phyloP scores from a whole-genome alignment of 30 jellyfish, hydroid and myxozoan genomes.

The Hydractinia echinata region DNA sequence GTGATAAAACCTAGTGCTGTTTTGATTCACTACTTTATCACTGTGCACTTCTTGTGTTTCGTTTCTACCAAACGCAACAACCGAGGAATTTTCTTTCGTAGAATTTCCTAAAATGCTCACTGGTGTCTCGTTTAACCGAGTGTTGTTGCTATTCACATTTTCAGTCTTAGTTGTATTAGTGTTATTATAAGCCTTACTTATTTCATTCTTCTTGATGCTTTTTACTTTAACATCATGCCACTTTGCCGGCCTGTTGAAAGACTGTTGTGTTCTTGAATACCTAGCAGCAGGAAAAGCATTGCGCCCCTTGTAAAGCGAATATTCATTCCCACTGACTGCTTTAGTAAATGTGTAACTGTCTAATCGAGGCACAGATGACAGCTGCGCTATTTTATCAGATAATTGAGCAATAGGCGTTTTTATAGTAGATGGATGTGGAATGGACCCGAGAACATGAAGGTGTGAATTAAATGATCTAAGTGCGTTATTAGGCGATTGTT shows the following conservation, averaged over 20 bases:
- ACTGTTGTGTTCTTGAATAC: background rate
- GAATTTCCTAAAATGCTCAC: background rate
- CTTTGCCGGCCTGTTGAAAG: background rate
- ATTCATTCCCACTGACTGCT: background rate
- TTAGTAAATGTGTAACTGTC: background rate
- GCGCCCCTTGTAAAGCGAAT: background rate
- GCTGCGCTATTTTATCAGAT: conserved; percentile 12
- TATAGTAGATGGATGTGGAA: background rate
- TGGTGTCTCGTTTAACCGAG: background rate
- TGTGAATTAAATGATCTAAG: background rate
- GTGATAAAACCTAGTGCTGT: background rate
- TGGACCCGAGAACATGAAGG: background rate
- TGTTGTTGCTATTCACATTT: background rate
- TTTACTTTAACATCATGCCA: background rate
- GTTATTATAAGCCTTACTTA: background rate
- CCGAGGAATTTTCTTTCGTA: background rate
- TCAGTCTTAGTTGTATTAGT: background rate
- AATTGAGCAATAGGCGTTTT: background rate
- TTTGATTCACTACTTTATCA: background rate
- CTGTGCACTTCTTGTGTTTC: background rate
- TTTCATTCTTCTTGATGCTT: conserved; percentile 1
- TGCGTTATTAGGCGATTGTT: background rate
- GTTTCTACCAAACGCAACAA: background rate
- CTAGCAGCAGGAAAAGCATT: conserved; percentile 1
- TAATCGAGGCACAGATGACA: background rate